phyloP scores from a whole-genome alignment of 2,113 vertebrate species.

The Axis porcinus region DNA sequence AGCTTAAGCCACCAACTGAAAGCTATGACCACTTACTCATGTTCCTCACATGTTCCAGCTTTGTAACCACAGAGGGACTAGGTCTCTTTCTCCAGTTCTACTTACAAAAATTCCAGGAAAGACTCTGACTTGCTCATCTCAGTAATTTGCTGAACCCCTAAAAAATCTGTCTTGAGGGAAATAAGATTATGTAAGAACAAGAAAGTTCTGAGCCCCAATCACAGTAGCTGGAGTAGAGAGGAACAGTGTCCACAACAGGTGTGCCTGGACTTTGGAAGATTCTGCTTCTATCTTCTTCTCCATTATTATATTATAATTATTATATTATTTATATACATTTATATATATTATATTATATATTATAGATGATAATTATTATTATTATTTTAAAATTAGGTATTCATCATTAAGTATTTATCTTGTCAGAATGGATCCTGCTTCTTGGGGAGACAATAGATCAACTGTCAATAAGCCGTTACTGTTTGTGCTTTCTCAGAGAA shows the following conservation, averaged over 20 bases:
- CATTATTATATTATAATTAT: neutral
- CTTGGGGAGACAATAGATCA: neutral
- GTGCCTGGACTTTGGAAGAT: neutral
- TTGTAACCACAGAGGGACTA: neutral
- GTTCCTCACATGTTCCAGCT: neutral
- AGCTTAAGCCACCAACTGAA: neutral
- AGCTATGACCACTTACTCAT: neutral
- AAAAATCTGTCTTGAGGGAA: neutral
- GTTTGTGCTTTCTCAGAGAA: neutral
- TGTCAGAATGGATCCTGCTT: neutral
- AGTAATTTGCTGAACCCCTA: neutral
- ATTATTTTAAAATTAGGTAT: neutral
- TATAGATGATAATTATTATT: no score
- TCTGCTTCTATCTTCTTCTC: neutral
- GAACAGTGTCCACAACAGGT: neutral
- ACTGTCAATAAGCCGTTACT: neutral
- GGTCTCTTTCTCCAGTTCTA: neutral
- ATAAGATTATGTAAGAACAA: neutral
- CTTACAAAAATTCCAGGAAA: neutral
- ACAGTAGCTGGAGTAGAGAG: neutral
- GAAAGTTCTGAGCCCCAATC: neutral
- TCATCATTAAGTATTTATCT: slow-evolving; percentile 12
- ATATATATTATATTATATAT: no score
- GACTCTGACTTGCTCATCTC: neutral
- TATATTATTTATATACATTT: no score